Conservation (phyloP, 2,113 vertebrate species). For the Cricetomys ansorgei region DNA sequence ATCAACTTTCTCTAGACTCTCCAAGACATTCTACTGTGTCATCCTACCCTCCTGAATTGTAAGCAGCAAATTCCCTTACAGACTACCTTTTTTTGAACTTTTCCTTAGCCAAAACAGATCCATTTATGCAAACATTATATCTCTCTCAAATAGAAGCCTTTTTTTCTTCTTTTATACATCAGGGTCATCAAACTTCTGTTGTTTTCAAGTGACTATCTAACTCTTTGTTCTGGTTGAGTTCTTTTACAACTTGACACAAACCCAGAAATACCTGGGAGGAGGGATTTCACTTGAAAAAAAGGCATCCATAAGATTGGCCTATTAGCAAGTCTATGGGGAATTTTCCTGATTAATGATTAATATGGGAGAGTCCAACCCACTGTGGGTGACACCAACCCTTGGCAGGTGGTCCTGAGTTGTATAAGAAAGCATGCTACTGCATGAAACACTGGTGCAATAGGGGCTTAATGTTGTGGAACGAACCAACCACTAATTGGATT, state of each 20-base stretch:
- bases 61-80: background rate
- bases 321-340: background rate
- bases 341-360: background rate
- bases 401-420: background rate
- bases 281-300: background rate
- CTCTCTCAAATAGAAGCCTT: background rate
- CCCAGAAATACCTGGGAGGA: background rate
- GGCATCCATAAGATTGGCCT: background rate
- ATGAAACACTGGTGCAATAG: background rate
- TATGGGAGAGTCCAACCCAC: background rate
- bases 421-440: background rate
- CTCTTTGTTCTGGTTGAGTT: background rate
- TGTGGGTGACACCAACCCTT: background rate
- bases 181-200: background rate
- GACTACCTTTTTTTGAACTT: background rate
- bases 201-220: background rate
- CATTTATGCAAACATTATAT: background rate
- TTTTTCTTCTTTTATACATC: background rate
- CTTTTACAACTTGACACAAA: background rate
- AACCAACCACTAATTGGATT: background rate
- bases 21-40: background rate
- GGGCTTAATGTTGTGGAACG: background rate
- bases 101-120: conserved; percentile 21
- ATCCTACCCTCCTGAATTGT: background rate
- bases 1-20: background rate